These are phyloP conservation scores for Gymnobelideus leadbeateri DNA, from an alignment of 2,113 vertebrate species.

Conservation along the genomic window DNA sequence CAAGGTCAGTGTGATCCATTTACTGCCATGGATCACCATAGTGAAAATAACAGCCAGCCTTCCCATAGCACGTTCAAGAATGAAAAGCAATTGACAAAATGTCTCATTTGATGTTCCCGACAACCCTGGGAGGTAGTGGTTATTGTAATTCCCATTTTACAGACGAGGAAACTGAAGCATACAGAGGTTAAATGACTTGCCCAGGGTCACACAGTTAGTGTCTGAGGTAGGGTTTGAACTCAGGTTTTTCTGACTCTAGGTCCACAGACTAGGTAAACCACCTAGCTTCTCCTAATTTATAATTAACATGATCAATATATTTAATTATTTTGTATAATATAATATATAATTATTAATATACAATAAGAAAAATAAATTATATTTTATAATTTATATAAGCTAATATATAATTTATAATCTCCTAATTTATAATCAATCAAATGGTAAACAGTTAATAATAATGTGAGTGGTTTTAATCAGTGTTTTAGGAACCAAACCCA, in stretches of 20 bases:
- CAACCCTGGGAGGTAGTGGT: neutral
- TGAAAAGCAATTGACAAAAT: neutral
- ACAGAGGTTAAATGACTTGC: neutral
- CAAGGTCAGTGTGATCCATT: neutral
- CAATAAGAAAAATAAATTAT: too few relatives aligned
- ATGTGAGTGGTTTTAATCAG: neutral
- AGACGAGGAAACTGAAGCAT: neutral
- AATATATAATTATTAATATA: too few relatives aligned
- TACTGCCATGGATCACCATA: neutral
- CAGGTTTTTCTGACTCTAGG: neutral
- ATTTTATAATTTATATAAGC: too few relatives aligned
- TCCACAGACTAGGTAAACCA: neutral
- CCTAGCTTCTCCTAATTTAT: too few relatives aligned
- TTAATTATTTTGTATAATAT: too few relatives aligned
- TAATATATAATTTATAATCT: too few relatives aligned
- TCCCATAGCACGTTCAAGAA: neutral
- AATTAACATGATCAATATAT: neutral
- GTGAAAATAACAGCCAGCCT: neutral
- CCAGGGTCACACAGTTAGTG: neutral
- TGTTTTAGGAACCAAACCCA: neutral
- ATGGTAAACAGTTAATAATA: neutral
- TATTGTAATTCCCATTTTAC: neutral
- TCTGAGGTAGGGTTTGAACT: neutral
- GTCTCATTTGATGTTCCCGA: neutral
- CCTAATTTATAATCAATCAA: neutral